A percentile compares a stretch with the other conserved stretches of the same genome.
Evolutionary conservation across 37 sponge, comb jelly and placozoan species (phyloP).

Genomic region (Bolinopsis microptera): DNA sequence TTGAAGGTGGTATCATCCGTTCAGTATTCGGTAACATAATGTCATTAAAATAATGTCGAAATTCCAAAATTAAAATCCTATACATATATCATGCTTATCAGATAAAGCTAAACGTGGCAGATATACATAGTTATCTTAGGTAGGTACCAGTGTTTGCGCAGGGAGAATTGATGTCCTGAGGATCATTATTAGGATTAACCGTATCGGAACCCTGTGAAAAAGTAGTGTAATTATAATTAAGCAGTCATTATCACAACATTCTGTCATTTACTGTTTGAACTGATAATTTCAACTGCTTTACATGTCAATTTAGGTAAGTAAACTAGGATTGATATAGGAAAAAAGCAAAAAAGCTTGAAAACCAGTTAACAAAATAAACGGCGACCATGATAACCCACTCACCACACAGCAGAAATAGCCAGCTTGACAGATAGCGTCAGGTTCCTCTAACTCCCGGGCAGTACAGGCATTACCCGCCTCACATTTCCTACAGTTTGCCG

Average conservation of each 20-base stretch:
- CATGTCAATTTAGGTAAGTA: too few relatives aligned
- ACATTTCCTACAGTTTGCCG: background rate
- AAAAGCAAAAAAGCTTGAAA: too few relatives aligned
- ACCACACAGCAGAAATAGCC: conserved; percentile 32
- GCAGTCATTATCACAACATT: background rate
- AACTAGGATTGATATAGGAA: too few relatives aligned
- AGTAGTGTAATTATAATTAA: background rate
- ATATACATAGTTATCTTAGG: background rate
- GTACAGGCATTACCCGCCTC: conserved; percentile 4
- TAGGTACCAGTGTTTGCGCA: conserved; percentile 19
- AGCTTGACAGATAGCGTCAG: background rate
- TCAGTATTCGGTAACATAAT: too few relatives aligned
- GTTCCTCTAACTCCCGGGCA: background rate
- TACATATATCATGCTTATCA: too few relatives aligned
- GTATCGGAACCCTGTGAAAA: conserved; percentile 33
- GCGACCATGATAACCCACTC: too few relatives aligned
- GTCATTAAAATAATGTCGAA: too few relatives aligned
- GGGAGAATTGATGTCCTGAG: conserved; percentile 11
- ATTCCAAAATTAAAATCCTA: too few relatives aligned
- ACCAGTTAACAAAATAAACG: too few relatives aligned
- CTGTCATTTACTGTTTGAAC: background rate
- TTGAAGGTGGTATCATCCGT: too few relatives aligned
- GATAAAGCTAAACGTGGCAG: too few relatives aligned
- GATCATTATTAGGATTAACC: background rate
- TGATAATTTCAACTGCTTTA: too few relatives aligned